phyloP scores from a whole-genome alignment of 1,140 invertebrate genomes.

The Drosophila repletoides region DNA sequence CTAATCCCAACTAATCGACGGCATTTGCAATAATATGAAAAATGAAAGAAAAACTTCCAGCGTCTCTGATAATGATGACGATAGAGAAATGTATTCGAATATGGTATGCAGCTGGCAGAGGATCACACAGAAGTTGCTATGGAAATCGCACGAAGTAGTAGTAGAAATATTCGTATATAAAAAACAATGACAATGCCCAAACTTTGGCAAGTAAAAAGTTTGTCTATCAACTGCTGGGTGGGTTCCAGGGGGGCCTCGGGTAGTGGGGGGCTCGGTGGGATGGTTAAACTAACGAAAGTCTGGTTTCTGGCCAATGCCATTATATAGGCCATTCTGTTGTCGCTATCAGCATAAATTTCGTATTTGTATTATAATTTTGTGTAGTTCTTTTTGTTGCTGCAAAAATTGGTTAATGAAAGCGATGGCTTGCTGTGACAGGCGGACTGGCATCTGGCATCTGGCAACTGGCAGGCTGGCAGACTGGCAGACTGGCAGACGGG shows the following conservation, averaged over 20 bases:
- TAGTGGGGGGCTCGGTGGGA: background rate
- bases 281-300: constrained; percentile 32
- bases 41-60: constrained; percentile 58
- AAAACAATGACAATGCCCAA: constrained; percentile 52
- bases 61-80: constrained; percentile 70
- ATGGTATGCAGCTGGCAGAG: constrained; percentile 12
- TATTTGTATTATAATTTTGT: constrained; percentile 78
- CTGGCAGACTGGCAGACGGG: constrained; percentile 1
- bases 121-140: background rate
- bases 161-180: constrained; percentile 27
- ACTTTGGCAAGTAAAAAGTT: constrained; percentile 52
- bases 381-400: constrained; percentile 4
- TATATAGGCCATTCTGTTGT: constrained; percentile 50
- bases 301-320: constrained; percentile 49
- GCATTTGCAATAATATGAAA: constrained; percentile 75
- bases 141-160: too few relatives aligned
- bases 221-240: constrained; percentile 17
- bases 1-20: constrained; percentile 78
- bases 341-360: constrained; percentile 72
- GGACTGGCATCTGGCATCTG: background rate
- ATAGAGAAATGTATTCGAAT: constrained; percentile 57
- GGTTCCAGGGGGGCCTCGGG: background rate
- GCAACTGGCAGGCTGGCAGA: constrained; percentile 3
- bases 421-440: constrained; percentile 11
- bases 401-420: constrained; percentile 71